Evolutionary conservation across 30 jellyfish, hydroid and myxozoan genomes (phyloP), one percentile per base, ranked within the genome.

Genomic region (Cassiopea andromeda): DNA sequence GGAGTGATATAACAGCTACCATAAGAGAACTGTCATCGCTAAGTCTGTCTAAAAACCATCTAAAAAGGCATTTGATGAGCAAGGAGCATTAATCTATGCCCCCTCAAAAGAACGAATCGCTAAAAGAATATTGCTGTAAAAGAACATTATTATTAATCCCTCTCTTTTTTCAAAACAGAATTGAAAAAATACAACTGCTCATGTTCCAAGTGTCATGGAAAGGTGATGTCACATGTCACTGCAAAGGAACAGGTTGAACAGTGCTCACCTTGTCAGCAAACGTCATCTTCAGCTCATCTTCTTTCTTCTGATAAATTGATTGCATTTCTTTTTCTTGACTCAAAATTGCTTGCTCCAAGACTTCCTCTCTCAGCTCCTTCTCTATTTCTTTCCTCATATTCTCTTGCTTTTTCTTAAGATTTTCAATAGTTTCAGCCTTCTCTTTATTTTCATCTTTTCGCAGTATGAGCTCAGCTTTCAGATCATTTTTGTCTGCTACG

Each of bases 261-360:
- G 18, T 73, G 14, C 89, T 8, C 44, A 96, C 99, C 97, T 96
- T 96, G 71, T 88, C 94, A 6, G 99, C 96, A 68, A 96, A 92
- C 1, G 89, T 92, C 12, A 86, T 78, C 72, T 96, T 96, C 89
- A 96, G 47, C 1, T 85, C 97, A 73, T 85, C 97, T 69, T 96
- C 99, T 80, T 96, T 96, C 94, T 92, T 90, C 78, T 76, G 85
- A 77, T 66, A 96, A 43, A 96, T 72, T n/a, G 73, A 78, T 70
- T 90, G 93, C 91, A 92, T 66, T 85, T 96, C 98, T 61, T 88
- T 84, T 73, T 96, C 98, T 80, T 96, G 97, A 73, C 96, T 82
- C 69, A 82, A 61, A 88, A 92, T 67, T 0, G 97, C 99, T 44
- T 84, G 97, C 49, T 96, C 93, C 18, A 96, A 76, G 58, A 92